Base-by-base conservation (phyloP, 1,140 invertebrate genomes). In the Trichonephila inaurata region DNA sequence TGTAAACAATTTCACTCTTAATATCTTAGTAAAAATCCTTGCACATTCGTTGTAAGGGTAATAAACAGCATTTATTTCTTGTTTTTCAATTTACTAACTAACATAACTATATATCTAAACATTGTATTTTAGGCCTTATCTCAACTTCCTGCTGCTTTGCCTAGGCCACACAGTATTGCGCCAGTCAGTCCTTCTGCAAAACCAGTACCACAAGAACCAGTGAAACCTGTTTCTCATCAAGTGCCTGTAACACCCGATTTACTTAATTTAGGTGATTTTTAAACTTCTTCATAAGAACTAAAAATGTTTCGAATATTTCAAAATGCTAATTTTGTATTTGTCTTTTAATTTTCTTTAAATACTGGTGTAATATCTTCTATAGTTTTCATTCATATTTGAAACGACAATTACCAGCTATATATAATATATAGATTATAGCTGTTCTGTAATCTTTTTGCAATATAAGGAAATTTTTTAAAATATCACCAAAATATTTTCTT, bases 101-200 rank as follows among this genome's bases (percentile, higher is more conserved):
- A 28, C 28, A 28, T 28, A 28, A 28, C 62, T 64, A 6, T 6
- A 62, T 64, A 64, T 64, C 16, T 64, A 64, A 64, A 64, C 10
- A 51, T 24, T 85, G 58, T 89, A 12, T 60, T n/a, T 58, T 85
- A 93, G 92, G 51, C 86, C 21, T 82, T 93, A 60, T 44, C 86
- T 21, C 92, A 93, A 93, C 89, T 66, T 69, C 88, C 93, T 19
- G 62, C 88, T 81, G 93, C 93, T 82, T 58, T 94, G 28, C 93
- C 93, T 58, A 72, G 93, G 33, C 72, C 94, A 91, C 94, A 93
- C 86, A 89, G 94, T 94, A 91, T 94, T 88, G 94, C 62, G 66
- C 40, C 83, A 64, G n/a, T 77, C 19, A 91, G 82, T 51, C 82
- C 89, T 44, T 33, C 60, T 66, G 24, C 40, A 81, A 93, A 88